Evolutionary conservation across 2,888 invertebrate genomes (phyloP).

Genomic region (Drosophila barbarae): DNA sequence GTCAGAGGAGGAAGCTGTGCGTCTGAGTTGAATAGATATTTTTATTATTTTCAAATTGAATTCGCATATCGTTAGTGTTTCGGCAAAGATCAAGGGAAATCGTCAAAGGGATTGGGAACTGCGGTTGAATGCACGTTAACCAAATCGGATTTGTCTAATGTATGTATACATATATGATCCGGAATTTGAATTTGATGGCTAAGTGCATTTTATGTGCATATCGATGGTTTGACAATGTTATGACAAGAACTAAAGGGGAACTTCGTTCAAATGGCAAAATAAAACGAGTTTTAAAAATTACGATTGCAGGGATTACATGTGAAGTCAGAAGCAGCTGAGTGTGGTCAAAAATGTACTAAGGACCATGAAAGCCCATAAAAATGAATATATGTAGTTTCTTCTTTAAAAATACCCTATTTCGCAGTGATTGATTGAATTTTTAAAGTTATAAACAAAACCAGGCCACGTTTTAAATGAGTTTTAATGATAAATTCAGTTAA

Average conservation of each 20-base stretch:
- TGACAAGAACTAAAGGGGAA: conserved; percentile 26
- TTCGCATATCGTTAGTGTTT: conserved; percentile 63
- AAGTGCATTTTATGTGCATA: conserved; percentile 31
- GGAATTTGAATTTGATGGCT: conserved; percentile 63
- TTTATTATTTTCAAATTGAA: conserved; percentile 74
- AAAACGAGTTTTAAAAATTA: background rate
- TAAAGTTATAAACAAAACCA: no score
- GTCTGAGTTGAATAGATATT: conserved; percentile 49
- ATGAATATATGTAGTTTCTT: background rate
- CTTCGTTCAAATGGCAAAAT: conserved; percentile 23
- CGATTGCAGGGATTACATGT: background rate
- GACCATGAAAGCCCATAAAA: background rate
- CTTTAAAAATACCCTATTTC: background rate
- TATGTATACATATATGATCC: conserved; percentile 62
- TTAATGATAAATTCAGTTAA: background rate
- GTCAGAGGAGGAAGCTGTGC: conserved; percentile 12
- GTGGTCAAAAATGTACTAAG: background rate
- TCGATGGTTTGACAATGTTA: conserved; percentile 27
- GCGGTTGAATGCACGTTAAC: conserved; percentile 43
- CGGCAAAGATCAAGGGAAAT: conserved; percentile 33
- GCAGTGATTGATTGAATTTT: no score
- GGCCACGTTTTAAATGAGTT: background rate
- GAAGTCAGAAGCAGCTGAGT: background rate
- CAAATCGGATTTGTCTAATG: conserved; percentile 62
- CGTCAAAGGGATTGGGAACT: conserved; percentile 9